Conservation (phyloP, 2,888 invertebrate genomes). For the Synergus gifuensis region DNA sequence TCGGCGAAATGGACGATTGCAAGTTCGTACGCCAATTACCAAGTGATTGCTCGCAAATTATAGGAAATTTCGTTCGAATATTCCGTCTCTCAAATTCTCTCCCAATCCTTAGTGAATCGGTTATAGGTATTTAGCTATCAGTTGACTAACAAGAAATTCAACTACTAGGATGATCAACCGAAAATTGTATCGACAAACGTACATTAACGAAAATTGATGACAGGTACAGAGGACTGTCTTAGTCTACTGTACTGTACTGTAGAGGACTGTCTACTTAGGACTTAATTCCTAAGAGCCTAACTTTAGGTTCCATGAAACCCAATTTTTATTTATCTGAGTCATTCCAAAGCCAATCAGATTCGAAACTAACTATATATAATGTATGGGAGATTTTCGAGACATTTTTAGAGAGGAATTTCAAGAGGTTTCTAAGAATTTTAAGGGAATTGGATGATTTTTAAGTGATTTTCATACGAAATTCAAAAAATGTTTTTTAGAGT, state of each 20-base stretch:
- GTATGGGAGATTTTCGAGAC: too few species aligned
- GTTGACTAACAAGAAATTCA: conserved; percentile 21
- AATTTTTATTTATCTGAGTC: too few species aligned
- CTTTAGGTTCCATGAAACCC: neutral
- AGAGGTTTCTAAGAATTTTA: too few species aligned
- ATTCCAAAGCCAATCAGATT: too few species aligned
- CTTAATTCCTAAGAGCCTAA: too few species aligned
- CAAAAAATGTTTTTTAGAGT: too few species aligned
- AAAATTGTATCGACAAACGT: neutral
- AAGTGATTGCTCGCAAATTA: conserved; percentile 71
- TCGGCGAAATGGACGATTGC: conserved; percentile 11
- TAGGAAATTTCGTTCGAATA: conserved; percentile 69
- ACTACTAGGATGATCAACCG: neutral
- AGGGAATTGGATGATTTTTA: too few species aligned
- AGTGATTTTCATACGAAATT: too few species aligned
- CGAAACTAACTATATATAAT: too few species aligned
- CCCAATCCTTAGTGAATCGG: conserved; percentile 62
- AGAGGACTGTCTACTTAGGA: too few species aligned
- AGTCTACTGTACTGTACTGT: too few species aligned
- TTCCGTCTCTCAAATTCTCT: conserved; percentile 49
- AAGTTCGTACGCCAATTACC: conserved; percentile 61
- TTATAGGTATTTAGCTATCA: conserved; percentile 63
- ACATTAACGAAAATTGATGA: neutral
- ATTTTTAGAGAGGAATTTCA: too few species aligned
- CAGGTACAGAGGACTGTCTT: neutral